Base-by-base conservation (phyloP, 2,888 invertebrate genomes). In the Rhodophaea formosa region DNA sequence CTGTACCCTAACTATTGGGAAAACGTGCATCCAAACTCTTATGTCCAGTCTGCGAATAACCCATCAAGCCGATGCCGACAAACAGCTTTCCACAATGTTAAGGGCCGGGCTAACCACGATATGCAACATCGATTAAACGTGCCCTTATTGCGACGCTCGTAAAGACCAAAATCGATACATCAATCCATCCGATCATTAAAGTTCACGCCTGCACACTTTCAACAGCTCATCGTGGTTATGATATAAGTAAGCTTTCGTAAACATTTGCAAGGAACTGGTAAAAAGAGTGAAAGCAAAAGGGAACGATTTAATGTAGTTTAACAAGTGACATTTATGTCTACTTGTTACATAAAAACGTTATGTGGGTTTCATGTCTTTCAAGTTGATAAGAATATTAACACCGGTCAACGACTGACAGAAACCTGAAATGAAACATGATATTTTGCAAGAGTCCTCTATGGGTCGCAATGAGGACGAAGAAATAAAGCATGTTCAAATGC, bases 21-120 rank as follows among this genome's bases (percentile, higher is more conserved):
- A 23, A 3, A 23, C 2, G 3, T 23, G 23, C 5, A 23, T 23
- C 23, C 23, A 5, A 23, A 23, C 5, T 23, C 23, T 3, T 23
- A 23, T 23, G 5, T 23, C n/a, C n/a, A n/a, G 23, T 23, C 23
- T 3, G 23, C 23, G 23, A 23, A 23, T 23, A 23, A 23, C 23
- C 23, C 23, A 23, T 23, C 23, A 67, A n/a, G 69, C 64, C 62
- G 60, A 60, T 64, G 67, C 68, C 69, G 69, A 68, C 65, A 73
- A 77, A 76, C 80, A 77, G 78, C 80, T 81, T 82, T 81, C 81
- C 74, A 77, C 63, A 47, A 62, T 67, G 64, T 66, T 68, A 75
- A 79, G 75, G 75, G 71, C 69, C 69, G 58, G 63, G 60, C 57
- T 65, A 51, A 17, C 51, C 51, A 35, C 35, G 16, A 51, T 51